Conservation (phyloP, 30 jellyfish, hydroid and myxozoan species). For the Chironex yamaguchii region DNA sequence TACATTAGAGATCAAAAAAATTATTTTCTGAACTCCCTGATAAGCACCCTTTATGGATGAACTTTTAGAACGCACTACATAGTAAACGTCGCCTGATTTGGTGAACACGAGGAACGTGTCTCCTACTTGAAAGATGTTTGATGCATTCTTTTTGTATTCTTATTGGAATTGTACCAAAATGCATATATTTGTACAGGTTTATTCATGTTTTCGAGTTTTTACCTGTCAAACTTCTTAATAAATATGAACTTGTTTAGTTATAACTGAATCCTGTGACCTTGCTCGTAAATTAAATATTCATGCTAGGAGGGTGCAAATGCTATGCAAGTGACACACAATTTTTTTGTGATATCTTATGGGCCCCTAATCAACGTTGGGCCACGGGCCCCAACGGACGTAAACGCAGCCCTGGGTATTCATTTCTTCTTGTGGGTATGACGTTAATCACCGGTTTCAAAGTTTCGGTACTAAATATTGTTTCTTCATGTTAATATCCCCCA, state of each 20-base stretch:
- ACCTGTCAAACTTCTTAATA: slow-evolving; percentile 24
- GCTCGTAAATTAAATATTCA: slow-evolving; percentile 19
- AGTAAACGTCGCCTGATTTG: no score
- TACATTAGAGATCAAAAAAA: no score
- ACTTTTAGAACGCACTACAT: no score
- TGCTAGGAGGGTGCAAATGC: slow-evolving; percentile 38
- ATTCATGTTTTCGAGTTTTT: slow-evolving; percentile 33
- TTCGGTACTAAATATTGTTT: no score
- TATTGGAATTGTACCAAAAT: slow-evolving; percentile 11
- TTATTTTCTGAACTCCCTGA: no score
- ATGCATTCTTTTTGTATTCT: no score
- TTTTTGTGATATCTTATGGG: slow-evolving; percentile 15
- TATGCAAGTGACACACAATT: slow-evolving; percentile 25
- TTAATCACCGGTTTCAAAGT: no score
- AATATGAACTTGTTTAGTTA: background rate
- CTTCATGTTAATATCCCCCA: no score
- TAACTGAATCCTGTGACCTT: slow-evolving; percentile 41
- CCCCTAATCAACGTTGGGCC: slow-evolving; percentile 46
- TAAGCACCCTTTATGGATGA: no score
- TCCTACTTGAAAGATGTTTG: no score
- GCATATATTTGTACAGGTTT: slow-evolving; percentile 16
- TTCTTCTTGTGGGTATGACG: no score
- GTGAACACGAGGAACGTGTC: no score
- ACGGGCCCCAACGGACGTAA: slow-evolving; percentile 36
- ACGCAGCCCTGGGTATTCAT: slow-evolving; percentile 47